These are phyloP conservation scores for Drosophila lini DNA, from an alignment of 1,140 invertebrate genomes.

Conservation along the genomic window DNA sequence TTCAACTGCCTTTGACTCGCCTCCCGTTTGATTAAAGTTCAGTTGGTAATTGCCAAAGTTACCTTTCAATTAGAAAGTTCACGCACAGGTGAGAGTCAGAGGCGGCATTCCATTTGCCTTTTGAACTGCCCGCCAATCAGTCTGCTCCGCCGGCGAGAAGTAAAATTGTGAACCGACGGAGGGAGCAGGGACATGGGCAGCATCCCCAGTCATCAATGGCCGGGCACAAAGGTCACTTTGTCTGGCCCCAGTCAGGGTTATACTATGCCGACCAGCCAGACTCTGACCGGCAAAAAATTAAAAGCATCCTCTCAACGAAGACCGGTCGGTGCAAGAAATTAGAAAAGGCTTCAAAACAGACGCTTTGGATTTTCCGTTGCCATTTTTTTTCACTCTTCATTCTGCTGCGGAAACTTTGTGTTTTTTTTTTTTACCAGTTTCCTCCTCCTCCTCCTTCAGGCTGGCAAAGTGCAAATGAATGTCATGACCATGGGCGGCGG, in stretches of 20 bases:
- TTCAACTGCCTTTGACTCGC: conserved; percentile 7
- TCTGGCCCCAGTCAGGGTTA: conserved; percentile 57
- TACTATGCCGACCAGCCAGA: conserved; percentile 29
- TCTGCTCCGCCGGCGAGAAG: conserved; percentile 22
- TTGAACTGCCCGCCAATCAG: conserved; percentile 56
- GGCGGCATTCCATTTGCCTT: conserved; percentile 63
- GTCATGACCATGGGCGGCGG: conserved; percentile 46
- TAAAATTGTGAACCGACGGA: conserved; percentile 20
- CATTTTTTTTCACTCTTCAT: conserved; percentile 26
- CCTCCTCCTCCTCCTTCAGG: conserved; percentile 1
- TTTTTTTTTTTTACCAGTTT: conserved; percentile 10
- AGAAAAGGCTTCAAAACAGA: conserved; percentile 66
- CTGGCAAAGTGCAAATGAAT: conserved; percentile 65
- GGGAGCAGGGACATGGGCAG: neutral
- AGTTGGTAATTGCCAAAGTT: conserved; percentile 78
- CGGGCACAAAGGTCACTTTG: conserved; percentile 70
- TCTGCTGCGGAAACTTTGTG: conserved; percentile 18
- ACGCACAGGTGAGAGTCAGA: conserved; percentile 47
- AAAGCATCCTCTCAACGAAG: conserved; percentile 38
- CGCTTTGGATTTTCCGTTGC: conserved; percentile 41
- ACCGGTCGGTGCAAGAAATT: conserved; percentile 45
- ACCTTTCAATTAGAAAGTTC: conserved; percentile 80
- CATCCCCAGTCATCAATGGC: conserved; percentile 24
- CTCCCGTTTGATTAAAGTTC: conserved; percentile 76
- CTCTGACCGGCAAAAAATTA: conserved; percentile 44